These are phyloP conservation scores for Ischnus inquisitorius DNA, from an alignment of 2,888 invertebrate species.

Conservation along the genomic window DNA sequence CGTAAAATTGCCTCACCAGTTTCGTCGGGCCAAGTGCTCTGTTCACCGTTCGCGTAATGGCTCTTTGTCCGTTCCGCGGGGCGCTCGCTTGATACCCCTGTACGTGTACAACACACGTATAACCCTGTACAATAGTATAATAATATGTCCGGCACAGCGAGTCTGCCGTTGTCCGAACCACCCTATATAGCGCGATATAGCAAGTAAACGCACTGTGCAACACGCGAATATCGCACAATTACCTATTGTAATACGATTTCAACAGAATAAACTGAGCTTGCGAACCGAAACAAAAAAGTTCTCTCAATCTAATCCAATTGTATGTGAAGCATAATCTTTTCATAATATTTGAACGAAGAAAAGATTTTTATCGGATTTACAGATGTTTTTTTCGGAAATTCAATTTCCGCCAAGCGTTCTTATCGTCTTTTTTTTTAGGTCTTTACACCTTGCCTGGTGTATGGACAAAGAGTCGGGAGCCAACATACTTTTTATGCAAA, in stretches of 20 bases:
- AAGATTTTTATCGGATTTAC: neutral
- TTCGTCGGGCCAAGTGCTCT: slow-evolving; percentile 63
- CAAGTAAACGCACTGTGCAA: slow-evolving; percentile 16
- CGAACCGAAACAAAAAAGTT: neutral
- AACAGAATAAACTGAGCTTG: neutral
- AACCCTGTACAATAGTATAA: slow-evolving; percentile 12
- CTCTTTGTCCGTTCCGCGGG: slow-evolving; percentile 67
- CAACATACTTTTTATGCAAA: slow-evolving; percentile 42
- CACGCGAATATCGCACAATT: slow-evolving; percentile 1
- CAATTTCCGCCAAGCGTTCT: neutral
- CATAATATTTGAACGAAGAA: neutral
- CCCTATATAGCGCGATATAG: neutral
- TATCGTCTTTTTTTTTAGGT: neutral
- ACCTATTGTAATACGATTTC: slow-evolving; percentile 15
- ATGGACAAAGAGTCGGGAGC: neutral
- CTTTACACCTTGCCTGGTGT: neutral
- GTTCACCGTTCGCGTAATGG: slow-evolving; percentile 66
- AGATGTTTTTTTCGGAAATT: neutral
- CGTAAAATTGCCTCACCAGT: slow-evolving; percentile 70
- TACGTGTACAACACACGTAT: slow-evolving; percentile 22
- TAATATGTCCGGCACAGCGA: neutral
- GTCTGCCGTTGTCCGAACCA: slow-evolving; percentile 7
- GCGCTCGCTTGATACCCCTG: slow-evolving; percentile 56
- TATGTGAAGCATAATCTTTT: neutral
- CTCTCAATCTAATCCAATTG: neutral